Evolutionary conservation across 2,888 invertebrate species (phyloP), one percentile per base, ranked within the genome.

Genomic region (Himalopsyche kuldschensis): DNA sequence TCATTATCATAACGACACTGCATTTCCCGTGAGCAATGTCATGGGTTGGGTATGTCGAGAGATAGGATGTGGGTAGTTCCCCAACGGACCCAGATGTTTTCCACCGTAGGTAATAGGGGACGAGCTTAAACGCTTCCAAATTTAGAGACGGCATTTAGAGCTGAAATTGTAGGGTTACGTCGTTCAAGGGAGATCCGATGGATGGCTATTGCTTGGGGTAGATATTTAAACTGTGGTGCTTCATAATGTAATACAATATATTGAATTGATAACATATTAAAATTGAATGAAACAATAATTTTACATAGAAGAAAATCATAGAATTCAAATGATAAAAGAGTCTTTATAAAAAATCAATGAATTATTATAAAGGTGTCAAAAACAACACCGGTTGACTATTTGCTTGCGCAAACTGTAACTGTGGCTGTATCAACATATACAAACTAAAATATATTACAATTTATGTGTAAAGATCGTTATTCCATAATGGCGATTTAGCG

Each of bases 91-190:
- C 69, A 69, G 69, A 69, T 69, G 69, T 69, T 69, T 30, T 69
- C 69, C 69, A 69, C 69, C 27, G 69, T 69, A 69, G 69, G 69
- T 69, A 69, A 69, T 69, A 69, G 69, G 69, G 69, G 69, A 69
- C 69, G 69, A 69, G 69, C 69, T 69, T 69, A 69, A 69, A 69
- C 69, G 69, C 69, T 69, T 69, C 69, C 69, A 69, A 69, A 69
- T 69, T 69, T 69, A 69, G 69, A 69, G 69, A 69, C 69, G 69
- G 69, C 30, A 69, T 69, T 69, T 69, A 69, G 69, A 69, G 30
- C 27, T 69, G 69, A 69, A 63, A 69, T 69, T 69, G 69, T 69
- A 30, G 69, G 69, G 69, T 69, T 69, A 69, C 69, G 10, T 30
- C 69, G 27, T 69, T 69, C 69, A 69, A 27, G 69, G 69, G 30